Evolutionary conservation across 2,113 vertebrate species (phyloP).

Genomic region (Channa maculata): DNA sequence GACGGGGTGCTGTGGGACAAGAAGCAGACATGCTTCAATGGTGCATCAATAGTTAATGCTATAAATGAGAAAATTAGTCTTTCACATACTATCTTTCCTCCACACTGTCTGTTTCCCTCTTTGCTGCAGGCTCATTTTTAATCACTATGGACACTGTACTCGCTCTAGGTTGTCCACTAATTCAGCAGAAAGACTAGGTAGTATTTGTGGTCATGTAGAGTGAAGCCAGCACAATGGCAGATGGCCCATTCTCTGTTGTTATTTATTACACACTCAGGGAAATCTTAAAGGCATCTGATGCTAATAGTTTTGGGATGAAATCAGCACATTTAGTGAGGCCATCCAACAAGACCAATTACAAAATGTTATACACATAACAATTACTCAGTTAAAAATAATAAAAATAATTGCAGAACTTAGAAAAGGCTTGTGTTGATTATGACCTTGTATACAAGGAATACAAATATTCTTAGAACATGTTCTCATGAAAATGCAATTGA

Average conservation of each 20-base stretch:
- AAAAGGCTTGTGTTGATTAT: no score
- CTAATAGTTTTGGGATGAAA: conserved; percentile 2
- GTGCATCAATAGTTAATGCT: conserved; percentile 62
- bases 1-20: conserved; percentile 28
- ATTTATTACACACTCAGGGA: conserved; percentile 46
- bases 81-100: conserved; percentile 9
- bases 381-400: no score
- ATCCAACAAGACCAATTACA: no score
- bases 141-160: conserved; percentile 9
- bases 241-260: conserved; percentile 43
- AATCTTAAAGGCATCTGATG: conserved; percentile 22
- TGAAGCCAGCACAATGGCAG: conserved; percentile 55
- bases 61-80: conserved; percentile 28
- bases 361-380: no score
- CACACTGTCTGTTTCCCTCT: background rate
- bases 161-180: conserved; percentile 41
- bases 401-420: no score
- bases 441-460: no score
- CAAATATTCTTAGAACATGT: no score
- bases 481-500: no score
- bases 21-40: conserved; percentile 6
- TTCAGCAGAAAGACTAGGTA: conserved; percentile 58
- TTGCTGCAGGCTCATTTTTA: conserved; percentile 32
- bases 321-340: background rate
- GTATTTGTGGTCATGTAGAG: conserved; percentile 46